Conservation (phyloP, 1,140 invertebrate species). For the Euwallacea similis region DNA sequence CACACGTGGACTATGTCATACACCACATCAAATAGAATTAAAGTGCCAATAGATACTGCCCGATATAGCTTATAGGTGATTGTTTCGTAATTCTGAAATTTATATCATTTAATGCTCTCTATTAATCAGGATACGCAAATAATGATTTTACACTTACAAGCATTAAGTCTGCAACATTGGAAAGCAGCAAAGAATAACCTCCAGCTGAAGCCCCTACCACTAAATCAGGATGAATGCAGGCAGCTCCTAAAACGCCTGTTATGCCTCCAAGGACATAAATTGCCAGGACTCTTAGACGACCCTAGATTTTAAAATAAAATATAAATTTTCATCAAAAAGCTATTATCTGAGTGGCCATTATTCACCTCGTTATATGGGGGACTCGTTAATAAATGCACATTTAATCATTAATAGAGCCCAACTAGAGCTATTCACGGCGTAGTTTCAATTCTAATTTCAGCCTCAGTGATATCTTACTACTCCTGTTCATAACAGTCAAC, state of each 20-base stretch:
- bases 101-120: constrained; percentile 5
- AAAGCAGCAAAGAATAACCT: constrained; percentile 90
- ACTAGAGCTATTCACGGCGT: too few relatives aligned
- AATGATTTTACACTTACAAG: constrained; percentile 63
- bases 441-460: too few relatives aligned
- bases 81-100: constrained; percentile 61
- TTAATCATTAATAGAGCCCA: too few relatives aligned
- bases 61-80: constrained; percentile 63
- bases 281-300: constrained; percentile 69
- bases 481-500: too few relatives aligned
- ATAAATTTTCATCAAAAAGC: background rate
- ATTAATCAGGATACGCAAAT: background rate
- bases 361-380: too few relatives aligned
- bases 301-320: constrained; percentile 41
- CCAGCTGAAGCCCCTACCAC: constrained; percentile 91
- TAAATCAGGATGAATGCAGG: constrained; percentile 75
- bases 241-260: constrained; percentile 74
- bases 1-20: constrained; percentile 56
- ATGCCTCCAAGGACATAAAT: constrained; percentile 72
- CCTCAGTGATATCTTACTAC: too few relatives aligned
- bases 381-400: too few relatives aligned
- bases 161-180: constrained; percentile 87
- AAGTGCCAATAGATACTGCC: constrained; percentile 61
- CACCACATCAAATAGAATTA: constrained; percentile 62
- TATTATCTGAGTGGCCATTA: background rate